A percentile compares a stretch with the other conserved stretches of the same genome.
phyloP scores from a whole-genome alignment of 2,113 vertebrate genomes.

The Xiphophorus maculatus region DNA sequence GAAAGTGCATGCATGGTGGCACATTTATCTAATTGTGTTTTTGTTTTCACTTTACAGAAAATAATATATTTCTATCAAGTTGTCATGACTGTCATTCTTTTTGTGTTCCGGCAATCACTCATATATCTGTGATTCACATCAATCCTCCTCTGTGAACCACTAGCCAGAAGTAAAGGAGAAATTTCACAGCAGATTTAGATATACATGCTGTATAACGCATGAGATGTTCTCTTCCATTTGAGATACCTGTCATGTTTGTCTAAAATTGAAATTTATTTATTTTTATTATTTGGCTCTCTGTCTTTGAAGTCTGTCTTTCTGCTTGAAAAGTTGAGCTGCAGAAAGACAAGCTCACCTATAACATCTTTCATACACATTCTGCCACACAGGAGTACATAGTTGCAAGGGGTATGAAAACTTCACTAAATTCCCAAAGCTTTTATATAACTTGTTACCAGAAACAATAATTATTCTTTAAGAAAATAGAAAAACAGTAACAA shows the following conservation, averaged over 20 bases:
- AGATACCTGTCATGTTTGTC: too few species aligned
- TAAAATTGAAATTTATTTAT: not conserved
- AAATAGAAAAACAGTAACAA: conserved; percentile 56
- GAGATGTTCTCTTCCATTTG: too few species aligned
- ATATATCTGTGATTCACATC: not conserved
- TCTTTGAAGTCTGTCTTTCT: not conserved
- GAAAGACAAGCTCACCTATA: conserved; percentile 85
- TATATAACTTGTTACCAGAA: conserved; percentile 93
- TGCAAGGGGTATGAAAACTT: conserved; percentile 76
- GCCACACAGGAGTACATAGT: too few species aligned
- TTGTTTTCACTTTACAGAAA: not conserved
- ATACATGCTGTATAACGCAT: not conserved
- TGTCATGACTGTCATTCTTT: conserved; percentile 12
- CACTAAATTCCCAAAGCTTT: conserved; percentile 92
- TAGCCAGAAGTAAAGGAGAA: not conserved
- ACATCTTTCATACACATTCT: conserved; percentile 89
- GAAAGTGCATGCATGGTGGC: conserved; percentile 25
- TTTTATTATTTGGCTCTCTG: not conserved
- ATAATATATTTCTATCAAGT: conserved; percentile 22
- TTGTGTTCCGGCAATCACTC: conserved; percentile 12
- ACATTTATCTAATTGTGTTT: conserved; percentile 39
- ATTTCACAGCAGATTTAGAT: not conserved
- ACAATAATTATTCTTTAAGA: conserved; percentile 81
- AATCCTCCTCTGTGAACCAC: not conserved
- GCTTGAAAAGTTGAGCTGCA: not conserved